Conservation (phyloP, 2,888 invertebrate species). For the Drosophila limbata region DNA sequence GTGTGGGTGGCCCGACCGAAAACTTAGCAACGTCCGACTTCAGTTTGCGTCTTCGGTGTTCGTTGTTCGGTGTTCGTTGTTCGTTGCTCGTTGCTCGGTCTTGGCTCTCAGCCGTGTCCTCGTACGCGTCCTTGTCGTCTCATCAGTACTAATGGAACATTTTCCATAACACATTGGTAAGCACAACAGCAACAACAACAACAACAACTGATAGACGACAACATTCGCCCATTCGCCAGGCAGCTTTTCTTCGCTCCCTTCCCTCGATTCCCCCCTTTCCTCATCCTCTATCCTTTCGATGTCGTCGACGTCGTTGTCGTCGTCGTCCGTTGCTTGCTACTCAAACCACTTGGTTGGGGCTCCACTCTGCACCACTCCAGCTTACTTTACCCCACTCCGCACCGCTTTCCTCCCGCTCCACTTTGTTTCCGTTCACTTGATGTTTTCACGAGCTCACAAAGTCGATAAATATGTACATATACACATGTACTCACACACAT, state of each 20-base stretch:
- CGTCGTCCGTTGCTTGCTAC: conserved; percentile 63
- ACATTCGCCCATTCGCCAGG: conserved; percentile 17
- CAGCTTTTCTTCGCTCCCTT: conserved; percentile 9
- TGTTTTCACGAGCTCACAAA: conserved; percentile 80
- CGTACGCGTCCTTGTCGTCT: conserved; percentile 54
- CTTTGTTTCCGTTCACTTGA: conserved; percentile 76
- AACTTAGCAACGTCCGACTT: conserved; percentile 41
- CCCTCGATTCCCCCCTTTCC: conserved; percentile 1
- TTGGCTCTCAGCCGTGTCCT: conserved; percentile 16
- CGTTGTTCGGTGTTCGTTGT: conserved; percentile 7
- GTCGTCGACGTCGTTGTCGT: conserved; percentile 34
- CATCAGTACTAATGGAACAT: conserved; percentile 82
- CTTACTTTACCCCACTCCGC: conserved; percentile 12
- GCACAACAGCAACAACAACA: conserved; percentile 54
- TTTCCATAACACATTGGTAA: conserved; percentile 77
- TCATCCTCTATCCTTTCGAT: conserved; percentile 9
- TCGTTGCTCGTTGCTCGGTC: conserved; percentile 19
- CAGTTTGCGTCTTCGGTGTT: conserved; percentile 20
- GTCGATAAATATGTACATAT: conserved; percentile 74
- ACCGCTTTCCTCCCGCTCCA: conserved; percentile 25
- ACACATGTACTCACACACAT: conserved; percentile 7
- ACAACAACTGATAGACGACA: conserved; percentile 31
- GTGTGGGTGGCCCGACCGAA: conserved; percentile 39
- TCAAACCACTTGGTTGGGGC: conserved; percentile 62
- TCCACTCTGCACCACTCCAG: conserved; percentile 43